Evolutionary conservation across 2,113 vertebrate genomes (phyloP).

Genomic region (Dissostichus mawsoni): DNA sequence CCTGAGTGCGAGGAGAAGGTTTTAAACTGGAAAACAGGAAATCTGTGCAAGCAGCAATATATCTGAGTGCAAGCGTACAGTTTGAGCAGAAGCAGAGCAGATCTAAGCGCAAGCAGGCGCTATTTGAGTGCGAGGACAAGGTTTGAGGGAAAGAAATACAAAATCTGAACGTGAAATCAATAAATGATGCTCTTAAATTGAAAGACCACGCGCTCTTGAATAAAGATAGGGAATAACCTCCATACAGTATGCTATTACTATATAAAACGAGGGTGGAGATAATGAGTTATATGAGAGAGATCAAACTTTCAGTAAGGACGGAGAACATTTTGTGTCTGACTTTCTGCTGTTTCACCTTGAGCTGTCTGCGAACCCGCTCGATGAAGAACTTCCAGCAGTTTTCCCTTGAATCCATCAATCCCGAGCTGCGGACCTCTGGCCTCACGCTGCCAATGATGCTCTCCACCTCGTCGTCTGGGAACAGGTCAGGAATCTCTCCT

Average conservation of each 20-base stretch:
- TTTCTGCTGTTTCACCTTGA: slow-evolving; percentile 87
- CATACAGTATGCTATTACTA: slow-evolving; percentile 2
- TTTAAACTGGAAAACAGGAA: too few species aligned
- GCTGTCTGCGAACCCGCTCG: slow-evolving; percentile 87
- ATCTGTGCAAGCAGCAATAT: too few species aligned
- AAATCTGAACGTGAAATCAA: too few species aligned
- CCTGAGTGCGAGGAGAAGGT: too few species aligned
- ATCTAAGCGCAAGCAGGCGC: too few species aligned
- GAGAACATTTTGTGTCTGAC: not conserved
- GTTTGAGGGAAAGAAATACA: too few species aligned
- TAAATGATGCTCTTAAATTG: too few species aligned
- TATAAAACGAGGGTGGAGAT: slow-evolving; percentile 48
- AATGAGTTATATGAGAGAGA: slow-evolving; percentile 33
- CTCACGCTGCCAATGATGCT: slow-evolving; percentile 89
- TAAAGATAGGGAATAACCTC: too few species aligned
- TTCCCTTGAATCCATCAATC: slow-evolving; percentile 90
- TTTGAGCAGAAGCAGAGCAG: too few species aligned
- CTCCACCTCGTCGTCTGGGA: slow-evolving; percentile 93
- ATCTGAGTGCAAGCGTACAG: too few species aligned
- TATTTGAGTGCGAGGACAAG: too few species aligned
- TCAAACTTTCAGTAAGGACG: not conserved
- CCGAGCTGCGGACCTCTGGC: slow-evolving; percentile 88
- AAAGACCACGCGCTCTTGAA: too few species aligned
- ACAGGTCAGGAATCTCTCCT: slow-evolving; percentile 97
- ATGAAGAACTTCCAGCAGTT: slow-evolving; percentile 98